Conservation (phyloP, 2,888 invertebrate genomes). For the Dermolepida albohirtum region DNA sequence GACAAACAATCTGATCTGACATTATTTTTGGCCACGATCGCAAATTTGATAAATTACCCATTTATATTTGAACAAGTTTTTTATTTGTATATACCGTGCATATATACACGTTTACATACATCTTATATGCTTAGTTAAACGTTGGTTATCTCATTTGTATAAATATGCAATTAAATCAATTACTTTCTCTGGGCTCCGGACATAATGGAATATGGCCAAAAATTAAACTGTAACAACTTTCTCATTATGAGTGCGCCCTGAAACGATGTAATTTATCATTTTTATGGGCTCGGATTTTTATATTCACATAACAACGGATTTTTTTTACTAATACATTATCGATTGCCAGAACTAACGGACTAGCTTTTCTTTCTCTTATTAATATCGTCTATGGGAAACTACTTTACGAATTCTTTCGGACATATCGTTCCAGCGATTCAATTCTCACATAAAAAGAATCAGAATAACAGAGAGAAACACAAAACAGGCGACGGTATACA, state of each 20-base stretch:
- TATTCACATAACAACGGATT: conserved; percentile 13
- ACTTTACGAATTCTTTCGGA: not conserved
- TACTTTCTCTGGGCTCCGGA: conserved; percentile 30
- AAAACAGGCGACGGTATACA: too few relatives aligned
- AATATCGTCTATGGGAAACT: not conserved
- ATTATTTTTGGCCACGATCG: too few relatives aligned
- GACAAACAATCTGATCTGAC: too few relatives aligned
- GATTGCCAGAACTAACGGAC: conserved; percentile 5
- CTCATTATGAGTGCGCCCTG: conserved; percentile 21
- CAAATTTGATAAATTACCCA: too few relatives aligned
- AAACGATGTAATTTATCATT: conserved; percentile 31
- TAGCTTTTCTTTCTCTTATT: conserved; percentile 1
- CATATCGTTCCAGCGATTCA: too few relatives aligned
- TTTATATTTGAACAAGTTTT: too few relatives aligned
- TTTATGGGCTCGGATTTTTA: conserved; percentile 19
- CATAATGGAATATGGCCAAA: conserved; percentile 36
- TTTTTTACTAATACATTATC: conserved; percentile 12
- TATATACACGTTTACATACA: too few relatives aligned
- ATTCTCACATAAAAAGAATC: too few relatives aligned
- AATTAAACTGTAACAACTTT: conserved; percentile 36
- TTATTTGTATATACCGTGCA: too few relatives aligned
- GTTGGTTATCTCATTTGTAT: conserved; percentile 30
- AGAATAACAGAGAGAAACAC: too few relatives aligned
- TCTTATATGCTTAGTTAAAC: not conserved
- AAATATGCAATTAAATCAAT: conserved; percentile 36